Percentiles rank a stretch among this genome's conserved stretches.
Evolutionary conservation across 2,113 vertebrate species (phyloP).

Genomic region (Periophthalmus modestus): DNA sequence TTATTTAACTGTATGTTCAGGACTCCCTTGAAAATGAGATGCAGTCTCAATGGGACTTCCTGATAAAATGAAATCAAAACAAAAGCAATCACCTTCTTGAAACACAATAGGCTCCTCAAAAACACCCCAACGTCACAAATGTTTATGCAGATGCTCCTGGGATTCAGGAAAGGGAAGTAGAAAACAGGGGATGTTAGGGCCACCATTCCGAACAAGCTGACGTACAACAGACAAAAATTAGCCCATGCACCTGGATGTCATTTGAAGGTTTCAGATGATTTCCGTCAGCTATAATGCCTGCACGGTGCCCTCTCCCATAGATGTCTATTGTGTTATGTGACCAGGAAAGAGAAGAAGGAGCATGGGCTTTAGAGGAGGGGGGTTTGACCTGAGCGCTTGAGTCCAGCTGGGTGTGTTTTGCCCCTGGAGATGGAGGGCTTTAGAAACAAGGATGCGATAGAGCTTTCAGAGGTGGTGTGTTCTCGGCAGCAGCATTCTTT

Average conservation of each 20-base stretch:
- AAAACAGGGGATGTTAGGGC: conserved; percentile 56
- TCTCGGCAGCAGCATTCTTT: conserved; percentile 5
- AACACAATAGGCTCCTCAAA: background rate
- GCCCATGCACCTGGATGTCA: conserved; percentile 50
- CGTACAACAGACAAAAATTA: conserved; percentile 30
- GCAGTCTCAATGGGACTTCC: too few species aligned
- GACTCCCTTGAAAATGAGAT: too few species aligned
- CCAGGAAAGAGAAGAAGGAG: conserved; percentile 64
- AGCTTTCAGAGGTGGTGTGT: conserved; percentile 26
- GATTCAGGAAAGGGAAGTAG: conserved; percentile 76
- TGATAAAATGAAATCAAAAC: too few species aligned
- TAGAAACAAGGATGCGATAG: conserved; percentile 51
- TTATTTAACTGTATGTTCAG: too few species aligned
- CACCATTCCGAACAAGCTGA: conserved; percentile 42
- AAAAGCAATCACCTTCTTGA: background rate
- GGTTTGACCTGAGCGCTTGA: conserved; percentile 48
- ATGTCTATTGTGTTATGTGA: conserved; percentile 65
- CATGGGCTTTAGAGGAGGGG: conserved; percentile 7
- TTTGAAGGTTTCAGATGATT: conserved; percentile 47
- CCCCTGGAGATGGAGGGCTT: conserved; percentile 64
- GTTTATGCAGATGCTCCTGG: conserved; percentile 66
- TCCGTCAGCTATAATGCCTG: conserved; percentile 47
- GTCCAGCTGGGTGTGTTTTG: conserved; percentile 55
- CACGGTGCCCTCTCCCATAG: conserved; percentile 57
- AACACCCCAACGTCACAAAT: conserved; percentile 28